Percentiles rank a stretch among this genome's conserved stretches.
Evolutionary conservation across 2,888 invertebrate species (phyloP).

Genomic region (Drosophila vallismaia): DNA sequence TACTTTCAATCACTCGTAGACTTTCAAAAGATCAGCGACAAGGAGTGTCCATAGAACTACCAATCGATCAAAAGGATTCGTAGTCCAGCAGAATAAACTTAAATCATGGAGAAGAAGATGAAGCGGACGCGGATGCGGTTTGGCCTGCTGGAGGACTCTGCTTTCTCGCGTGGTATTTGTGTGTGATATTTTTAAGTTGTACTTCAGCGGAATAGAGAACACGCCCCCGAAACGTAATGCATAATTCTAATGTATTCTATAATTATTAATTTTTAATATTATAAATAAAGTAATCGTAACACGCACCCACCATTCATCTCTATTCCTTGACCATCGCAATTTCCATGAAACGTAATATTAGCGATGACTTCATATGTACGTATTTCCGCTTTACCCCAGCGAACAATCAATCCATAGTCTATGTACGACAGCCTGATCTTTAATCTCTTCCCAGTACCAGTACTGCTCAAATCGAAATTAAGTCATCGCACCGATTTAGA

Average conservation of each 20-base stretch:
- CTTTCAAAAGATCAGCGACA: slow-evolving; percentile 83
- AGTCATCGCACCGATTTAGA: slow-evolving; percentile 61
- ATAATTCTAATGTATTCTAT: slow-evolving; percentile 72
- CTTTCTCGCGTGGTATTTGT: slow-evolving; percentile 81
- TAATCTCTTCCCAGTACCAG: slow-evolving; percentile 30
- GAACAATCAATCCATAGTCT: slow-evolving; percentile 33
- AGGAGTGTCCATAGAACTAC: slow-evolving; percentile 83
- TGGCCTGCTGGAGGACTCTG: slow-evolving; percentile 44
- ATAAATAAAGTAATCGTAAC: slow-evolving; percentile 72
- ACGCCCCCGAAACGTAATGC: slow-evolving; percentile 60
- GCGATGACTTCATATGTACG: slow-evolving; percentile 34
- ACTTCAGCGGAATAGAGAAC: slow-evolving; percentile 73
- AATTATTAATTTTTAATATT: slow-evolving; percentile 73
- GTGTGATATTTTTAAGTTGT: slow-evolving; percentile 83
- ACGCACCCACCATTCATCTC: slow-evolving; percentile 38
- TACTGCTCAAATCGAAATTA: slow-evolving; percentile 34
- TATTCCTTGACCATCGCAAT: slow-evolving; percentile 36
- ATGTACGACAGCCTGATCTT: slow-evolving; percentile 24
- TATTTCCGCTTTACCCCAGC: slow-evolving; percentile 31
- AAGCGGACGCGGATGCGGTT: slow-evolving; percentile 6
- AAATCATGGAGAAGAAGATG: slow-evolving; percentile 47
- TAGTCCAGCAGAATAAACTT: slow-evolving; percentile 44
- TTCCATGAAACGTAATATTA: slow-evolving; percentile 16
- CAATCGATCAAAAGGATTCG: slow-evolving; percentile 1
- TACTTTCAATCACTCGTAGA: slow-evolving; percentile 53